Conservation (phyloP, 2,113 vertebrate genomes). For the Probosciger aterrimus region DNA sequence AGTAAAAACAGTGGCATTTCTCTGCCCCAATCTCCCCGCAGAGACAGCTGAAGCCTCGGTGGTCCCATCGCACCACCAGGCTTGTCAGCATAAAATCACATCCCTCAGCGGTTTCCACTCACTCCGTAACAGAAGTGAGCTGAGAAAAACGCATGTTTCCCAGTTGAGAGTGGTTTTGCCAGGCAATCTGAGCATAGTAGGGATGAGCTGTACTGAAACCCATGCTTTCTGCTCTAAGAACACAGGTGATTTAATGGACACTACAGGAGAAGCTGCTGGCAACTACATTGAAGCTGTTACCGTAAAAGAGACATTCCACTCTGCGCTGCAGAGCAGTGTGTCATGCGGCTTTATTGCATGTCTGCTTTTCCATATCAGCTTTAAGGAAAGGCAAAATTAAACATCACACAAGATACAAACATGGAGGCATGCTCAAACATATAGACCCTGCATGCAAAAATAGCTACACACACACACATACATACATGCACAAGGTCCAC, state of each 20-base stretch:
- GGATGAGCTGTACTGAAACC: not conserved
- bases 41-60: not conserved
- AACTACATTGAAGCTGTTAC: not conserved
- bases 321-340: not conserved
- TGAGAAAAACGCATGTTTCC: not conserved
- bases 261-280: not conserved
- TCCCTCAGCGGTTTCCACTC: not conserved
- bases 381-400: not conserved
- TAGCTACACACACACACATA: not conserved
- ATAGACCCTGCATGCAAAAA: fast-evolving
- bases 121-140: not conserved
- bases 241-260: not conserved
- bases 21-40: not conserved
- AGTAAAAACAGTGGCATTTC: not conserved
- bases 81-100: not conserved
- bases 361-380: not conserved
- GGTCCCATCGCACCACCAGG: not conserved
- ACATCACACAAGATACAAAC: not conserved
- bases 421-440: not conserved
- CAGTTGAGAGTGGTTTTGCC: not conserved
- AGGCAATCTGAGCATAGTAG: not conserved
- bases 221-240: not conserved
- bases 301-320: not conserved
- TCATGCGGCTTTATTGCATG: fast-evolving
- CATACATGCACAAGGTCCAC: too few relatives aligned